These are phyloP conservation scores for Vimba vimba DNA, from an alignment of 2,113 vertebrate species.

Conservation along the genomic window DNA sequence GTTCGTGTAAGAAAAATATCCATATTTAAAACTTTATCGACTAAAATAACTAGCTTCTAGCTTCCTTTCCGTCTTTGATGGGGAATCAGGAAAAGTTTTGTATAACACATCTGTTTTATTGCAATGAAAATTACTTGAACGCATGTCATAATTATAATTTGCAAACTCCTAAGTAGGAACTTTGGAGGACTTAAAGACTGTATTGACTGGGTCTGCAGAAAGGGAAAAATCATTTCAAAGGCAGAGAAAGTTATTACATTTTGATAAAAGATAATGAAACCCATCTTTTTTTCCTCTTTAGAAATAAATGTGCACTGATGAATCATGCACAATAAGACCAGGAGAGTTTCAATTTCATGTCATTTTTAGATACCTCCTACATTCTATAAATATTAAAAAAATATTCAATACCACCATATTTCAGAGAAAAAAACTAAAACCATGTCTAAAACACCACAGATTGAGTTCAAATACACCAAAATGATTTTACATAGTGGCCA, in stretches of 20 bases:
- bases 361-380: not conserved
- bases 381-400: not conserved
- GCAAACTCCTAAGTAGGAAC: not conserved
- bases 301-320: not conserved
- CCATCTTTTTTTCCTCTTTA: not conserved
- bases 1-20: no score
- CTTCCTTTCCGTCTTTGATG: not conserved
- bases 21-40: no score
- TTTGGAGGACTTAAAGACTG: not conserved
- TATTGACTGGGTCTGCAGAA: not conserved
- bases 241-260: not conserved
- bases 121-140: not conserved
- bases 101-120: not conserved
- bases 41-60: no score
- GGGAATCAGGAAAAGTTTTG: not conserved
- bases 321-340: not conserved
- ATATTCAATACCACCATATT: not conserved
- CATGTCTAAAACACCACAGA: not conserved
- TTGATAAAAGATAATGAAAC: constrained; percentile 10
- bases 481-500: not conserved
- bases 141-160: not conserved
- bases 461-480: not conserved
- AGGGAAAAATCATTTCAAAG: not conserved
- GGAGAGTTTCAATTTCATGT: constrained; percentile 2
- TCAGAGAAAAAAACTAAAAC: not conserved